Evolutionary conservation across 2,113 vertebrate genomes (phyloP).

Genomic region (Spilogale gracilis): DNA sequence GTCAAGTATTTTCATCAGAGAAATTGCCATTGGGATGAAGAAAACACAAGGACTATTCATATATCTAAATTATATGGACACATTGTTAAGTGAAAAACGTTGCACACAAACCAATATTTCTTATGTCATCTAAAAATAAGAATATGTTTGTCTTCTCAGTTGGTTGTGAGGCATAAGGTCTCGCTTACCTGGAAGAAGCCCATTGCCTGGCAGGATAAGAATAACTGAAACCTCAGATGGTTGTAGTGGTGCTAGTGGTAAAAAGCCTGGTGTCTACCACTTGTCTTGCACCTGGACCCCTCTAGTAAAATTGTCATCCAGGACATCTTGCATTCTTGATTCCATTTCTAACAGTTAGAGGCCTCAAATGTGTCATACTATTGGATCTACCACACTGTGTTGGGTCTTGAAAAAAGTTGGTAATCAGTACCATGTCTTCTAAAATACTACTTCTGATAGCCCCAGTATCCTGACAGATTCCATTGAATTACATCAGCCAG

Average conservation of each 20-base stretch:
- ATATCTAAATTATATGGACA: conserved; percentile 31
- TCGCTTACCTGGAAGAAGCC: neutral
- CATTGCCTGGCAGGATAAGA: neutral
- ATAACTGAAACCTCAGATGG: neutral
- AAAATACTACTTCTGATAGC: neutral
- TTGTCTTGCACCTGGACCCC: neutral
- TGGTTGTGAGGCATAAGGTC: neutral
- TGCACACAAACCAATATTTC: neutral
- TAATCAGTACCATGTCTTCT: neutral
- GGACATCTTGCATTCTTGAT: neutral
- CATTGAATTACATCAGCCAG: neutral
- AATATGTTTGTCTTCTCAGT: neutral
- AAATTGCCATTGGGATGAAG: neutral
- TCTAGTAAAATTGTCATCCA: neutral
- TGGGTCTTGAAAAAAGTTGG: neutral
- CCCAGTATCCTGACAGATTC: neutral
- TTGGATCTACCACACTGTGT: neutral
- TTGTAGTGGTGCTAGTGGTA: neutral
- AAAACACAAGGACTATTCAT: neutral
- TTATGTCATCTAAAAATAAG: neutral
- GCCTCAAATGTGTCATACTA: neutral
- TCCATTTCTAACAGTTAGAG: neutral
- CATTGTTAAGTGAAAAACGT: neutral
- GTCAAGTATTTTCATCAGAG: conserved; percentile 28
- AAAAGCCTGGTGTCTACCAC: neutral